Conservation (phyloP, 2,888 invertebrate genomes). For the Apeira syringaria region DNA sequence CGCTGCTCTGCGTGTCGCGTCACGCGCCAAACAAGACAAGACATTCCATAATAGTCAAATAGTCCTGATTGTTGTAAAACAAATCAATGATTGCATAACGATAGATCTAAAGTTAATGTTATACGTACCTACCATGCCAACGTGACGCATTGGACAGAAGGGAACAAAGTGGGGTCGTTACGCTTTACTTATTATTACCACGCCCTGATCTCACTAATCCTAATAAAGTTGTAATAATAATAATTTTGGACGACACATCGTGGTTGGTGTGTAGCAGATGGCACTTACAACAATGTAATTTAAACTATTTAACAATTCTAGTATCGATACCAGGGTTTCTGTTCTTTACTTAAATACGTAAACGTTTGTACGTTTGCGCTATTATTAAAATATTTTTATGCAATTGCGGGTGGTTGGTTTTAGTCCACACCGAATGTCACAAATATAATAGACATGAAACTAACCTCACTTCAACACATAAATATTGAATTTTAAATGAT, state of each 20-base stretch:
- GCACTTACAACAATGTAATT: constrained; percentile 6
- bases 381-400: too few species aligned
- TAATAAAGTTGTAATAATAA: constrained; percentile 18
- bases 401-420: too few species aligned
- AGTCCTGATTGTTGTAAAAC: constrained; percentile 7
- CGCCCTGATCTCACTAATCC: constrained; percentile 14
- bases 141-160: constrained; percentile 49
- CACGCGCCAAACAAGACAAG: constrained; percentile 38
- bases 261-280: constrained; percentile 6
- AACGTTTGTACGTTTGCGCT: too few species aligned
- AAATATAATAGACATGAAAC: too few species aligned
- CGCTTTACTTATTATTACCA: constrained; percentile 68
- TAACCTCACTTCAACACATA: too few species aligned
- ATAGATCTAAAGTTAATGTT: constrained; percentile 41
- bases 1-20: constrained; percentile 34
- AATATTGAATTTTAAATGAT: too few species aligned
- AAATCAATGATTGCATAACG: constrained; percentile 9
- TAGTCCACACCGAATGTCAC: too few species aligned
- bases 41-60: constrained; percentile 9
- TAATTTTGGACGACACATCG: constrained; percentile 3
- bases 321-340: too few species aligned
- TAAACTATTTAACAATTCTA: too few species aligned
- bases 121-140: constrained; percentile 17
- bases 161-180: constrained; percentile 52
- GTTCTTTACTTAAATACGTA: too few species aligned